Evolutionary conservation across 2,888 invertebrate genomes (phyloP), one percentile per base, ranked within the genome.

Genomic region (Gortyna flavago): DNA sequence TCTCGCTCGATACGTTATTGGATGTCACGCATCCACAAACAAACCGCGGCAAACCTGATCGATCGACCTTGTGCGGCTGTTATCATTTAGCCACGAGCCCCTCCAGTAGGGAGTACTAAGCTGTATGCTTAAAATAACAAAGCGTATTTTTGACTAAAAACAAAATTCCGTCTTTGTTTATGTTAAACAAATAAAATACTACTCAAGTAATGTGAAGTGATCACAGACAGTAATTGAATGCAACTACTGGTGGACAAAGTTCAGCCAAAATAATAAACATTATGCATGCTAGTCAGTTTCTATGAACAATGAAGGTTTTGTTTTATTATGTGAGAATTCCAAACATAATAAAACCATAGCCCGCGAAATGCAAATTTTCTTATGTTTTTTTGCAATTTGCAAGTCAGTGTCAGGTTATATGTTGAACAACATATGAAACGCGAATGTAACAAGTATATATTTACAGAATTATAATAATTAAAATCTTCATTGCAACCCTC

Each of bases 171-270:
- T 21, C 25, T 69, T 41, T 44, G 35, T 65, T 57, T 32, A 44
- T 6, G 35, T 35, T 35, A 11, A 13, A 77, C 4, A 59, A 77
- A 38, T 29, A 32, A 41, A 32, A 21, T 32, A 68, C 38, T 4
- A n/a, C 41, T n/a, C n/a, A 7, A 35, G 25, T 38, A 54, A 41
- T 41, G 35, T 57, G 35, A 59, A 35, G 5, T 48, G 41, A 62
- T 29, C 38, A 59, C 32, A 35, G 51, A 54, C 51, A 66, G n/a
- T 62, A 75, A 29, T 71, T 32, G 32, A 16, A 71, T 64, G 64
- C 71, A 75, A 80, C 62, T 75, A 16, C 18, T 64, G 29, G 32
- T 38, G 72, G 13, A 38, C 77, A 69, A 81, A 69, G 77, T 81
- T 65, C 81, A 81, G 48, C 18, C 35, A 41, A 48, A 62, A 68